Percentiles rank a stretch among this genome's conserved stretches.
Conservation (phyloP, 2,113 vertebrate genomes). For the Trogon melanurus region DNA sequence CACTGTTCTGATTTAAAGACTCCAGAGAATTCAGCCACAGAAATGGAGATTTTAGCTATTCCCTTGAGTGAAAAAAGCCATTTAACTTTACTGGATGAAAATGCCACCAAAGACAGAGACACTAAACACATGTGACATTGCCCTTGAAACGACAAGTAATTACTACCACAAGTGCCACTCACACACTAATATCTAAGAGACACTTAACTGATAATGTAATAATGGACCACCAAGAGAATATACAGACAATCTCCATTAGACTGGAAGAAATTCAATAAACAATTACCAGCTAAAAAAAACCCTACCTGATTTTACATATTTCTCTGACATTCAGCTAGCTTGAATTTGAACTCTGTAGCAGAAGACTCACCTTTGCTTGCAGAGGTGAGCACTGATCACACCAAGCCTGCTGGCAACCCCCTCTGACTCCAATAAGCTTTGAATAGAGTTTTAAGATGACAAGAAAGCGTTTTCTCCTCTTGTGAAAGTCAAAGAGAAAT, state of each 20-base stretch:
- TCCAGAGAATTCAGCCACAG: background rate
- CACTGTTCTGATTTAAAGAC: background rate
- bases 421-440: background rate
- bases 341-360: background rate
- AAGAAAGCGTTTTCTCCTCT: background rate
- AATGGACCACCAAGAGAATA: constrained; percentile 31
- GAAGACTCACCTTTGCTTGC: background rate
- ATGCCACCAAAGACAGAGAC: constrained; percentile 30
- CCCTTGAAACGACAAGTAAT: constrained; percentile 59
- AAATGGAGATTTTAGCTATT: background rate
- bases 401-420: background rate
- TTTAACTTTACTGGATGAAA: constrained; percentile 35
- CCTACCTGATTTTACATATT: background rate
- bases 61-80: background rate
- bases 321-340: background rate
- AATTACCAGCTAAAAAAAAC: constrained; percentile 36
- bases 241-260: constrained; percentile 27
- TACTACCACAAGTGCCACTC: constrained; percentile 43
- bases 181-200: constrained; percentile 28
- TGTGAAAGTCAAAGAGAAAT: background rate
- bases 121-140: constrained; percentile 19
- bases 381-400: background rate
- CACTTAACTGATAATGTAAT: constrained; percentile 51
- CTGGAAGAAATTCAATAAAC: constrained; percentile 22
- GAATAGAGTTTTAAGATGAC: background rate